Conservation (phyloP, 2,888 invertebrate species). For the Cotesia congregata region DNA sequence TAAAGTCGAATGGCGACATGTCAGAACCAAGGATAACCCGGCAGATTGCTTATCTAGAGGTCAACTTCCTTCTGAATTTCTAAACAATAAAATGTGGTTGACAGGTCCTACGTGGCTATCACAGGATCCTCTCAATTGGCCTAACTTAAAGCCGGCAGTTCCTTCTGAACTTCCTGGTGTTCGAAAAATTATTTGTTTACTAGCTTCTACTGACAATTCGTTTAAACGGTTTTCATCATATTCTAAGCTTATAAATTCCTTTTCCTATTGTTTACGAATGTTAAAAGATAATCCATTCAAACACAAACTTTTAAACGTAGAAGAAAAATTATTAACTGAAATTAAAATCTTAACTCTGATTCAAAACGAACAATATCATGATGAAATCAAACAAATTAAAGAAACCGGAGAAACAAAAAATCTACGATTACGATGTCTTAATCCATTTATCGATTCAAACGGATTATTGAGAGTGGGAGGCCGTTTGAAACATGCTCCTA, state of each 20-base stretch:
- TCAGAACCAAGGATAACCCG: conserved; percentile 12
- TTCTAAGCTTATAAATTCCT: not conserved
- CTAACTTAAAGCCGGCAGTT: not conserved
- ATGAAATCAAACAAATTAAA: too few species aligned
- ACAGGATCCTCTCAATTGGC: conserved; percentile 32
- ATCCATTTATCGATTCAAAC: conserved; percentile 22
- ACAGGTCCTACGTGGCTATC: conserved; percentile 41
- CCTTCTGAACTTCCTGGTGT: conserved; percentile 8
- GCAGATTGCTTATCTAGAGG: conserved; percentile 41
- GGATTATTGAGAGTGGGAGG: conserved; percentile 41
- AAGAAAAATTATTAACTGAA: conserved; percentile 7
- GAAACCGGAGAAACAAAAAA: too few species aligned
- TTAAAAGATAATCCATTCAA: not conserved
- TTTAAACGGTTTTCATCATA: not conserved
- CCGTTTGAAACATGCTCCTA: conserved; percentile 26
- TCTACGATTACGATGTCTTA: too few species aligned
- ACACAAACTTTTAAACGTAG: not conserved
- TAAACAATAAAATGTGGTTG: conserved; percentile 33
- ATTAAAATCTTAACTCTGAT: conserved; percentile 22
- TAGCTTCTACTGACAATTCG: not conserved
- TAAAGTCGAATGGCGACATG: conserved; percentile 42
- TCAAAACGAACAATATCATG: too few species aligned
- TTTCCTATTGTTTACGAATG: not conserved
- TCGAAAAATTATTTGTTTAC: too few species aligned
- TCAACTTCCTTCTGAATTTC: conserved; percentile 36